Conservation (phyloP, 2,797 vertebrate species). For the Aeoliscus strigatus region DNA sequence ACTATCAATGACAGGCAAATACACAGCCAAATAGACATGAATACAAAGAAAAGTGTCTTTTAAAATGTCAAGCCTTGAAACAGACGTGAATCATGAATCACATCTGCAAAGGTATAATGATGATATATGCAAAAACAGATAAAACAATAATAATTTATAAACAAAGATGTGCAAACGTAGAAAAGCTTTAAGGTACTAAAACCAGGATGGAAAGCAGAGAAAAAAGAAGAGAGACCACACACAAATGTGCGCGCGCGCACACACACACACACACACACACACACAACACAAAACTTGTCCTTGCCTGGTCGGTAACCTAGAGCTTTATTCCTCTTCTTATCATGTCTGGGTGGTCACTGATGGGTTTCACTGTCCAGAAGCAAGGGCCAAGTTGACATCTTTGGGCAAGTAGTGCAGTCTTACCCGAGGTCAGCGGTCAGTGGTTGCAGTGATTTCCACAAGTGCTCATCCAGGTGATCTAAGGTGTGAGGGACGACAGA, state of each 20-base stretch:
- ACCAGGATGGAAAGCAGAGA: slow-evolving; percentile 46
- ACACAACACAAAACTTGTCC: slow-evolving; percentile 35
- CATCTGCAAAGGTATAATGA: slow-evolving; percentile 2
- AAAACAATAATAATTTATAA: slow-evolving; percentile 47
- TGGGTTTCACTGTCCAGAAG: slow-evolving; percentile 38
- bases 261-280: slow-evolving; percentile 48
- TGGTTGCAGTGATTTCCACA: slow-evolving; percentile 51
- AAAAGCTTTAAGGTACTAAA: slow-evolving; percentile 43
- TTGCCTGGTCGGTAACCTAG: slow-evolving; percentile 26
- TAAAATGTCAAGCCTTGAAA: slow-evolving; percentile 19
- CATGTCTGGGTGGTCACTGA: slow-evolving; percentile 19
- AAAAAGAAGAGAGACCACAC: slow-evolving; percentile 22
- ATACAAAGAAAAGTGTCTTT: slow-evolving; percentile 6
- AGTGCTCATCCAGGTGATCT: slow-evolving; percentile 61
- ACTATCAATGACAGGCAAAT: slow-evolving; percentile 1
- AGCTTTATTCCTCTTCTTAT: slow-evolving; percentile 19
- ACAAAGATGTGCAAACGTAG: slow-evolving; percentile 44
- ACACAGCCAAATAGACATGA: slow-evolving; percentile 12
- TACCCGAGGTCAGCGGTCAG: slow-evolving; percentile 50
- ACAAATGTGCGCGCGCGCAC: slow-evolving; percentile 14
- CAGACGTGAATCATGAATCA: slow-evolving; percentile 1
- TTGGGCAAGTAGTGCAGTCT: slow-evolving; percentile 24
- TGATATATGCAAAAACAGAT: too few relatives aligned
- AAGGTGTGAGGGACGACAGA: slow-evolving; percentile 53
- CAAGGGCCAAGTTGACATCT: slow-evolving; percentile 33